Percentiles rank a stretch among this genome's conserved stretches.
Evolutionary conservation across 2,888 invertebrate genomes (phyloP).

Genomic region (Synergus itoensis): DNA sequence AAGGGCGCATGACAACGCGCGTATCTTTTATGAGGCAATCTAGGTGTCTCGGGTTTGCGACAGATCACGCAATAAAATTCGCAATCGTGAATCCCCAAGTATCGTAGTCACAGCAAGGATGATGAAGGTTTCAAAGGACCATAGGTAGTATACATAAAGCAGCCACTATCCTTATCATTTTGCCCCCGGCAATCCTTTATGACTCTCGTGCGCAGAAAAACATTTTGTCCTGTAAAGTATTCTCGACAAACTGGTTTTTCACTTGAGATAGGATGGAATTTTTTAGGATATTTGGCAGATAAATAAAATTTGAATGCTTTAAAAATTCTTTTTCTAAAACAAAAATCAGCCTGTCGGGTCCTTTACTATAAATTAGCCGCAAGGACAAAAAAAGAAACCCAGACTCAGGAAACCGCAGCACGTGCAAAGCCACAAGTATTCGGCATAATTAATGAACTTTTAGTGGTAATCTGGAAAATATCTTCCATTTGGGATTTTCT

Average conservation of each 20-base stretch:
- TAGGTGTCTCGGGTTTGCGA: constrained; percentile 58
- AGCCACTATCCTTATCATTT: constrained; percentile 5
- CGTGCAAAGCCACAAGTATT: constrained; percentile 53
- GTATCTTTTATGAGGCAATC: constrained; percentile 57
- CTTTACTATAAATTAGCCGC: neutral
- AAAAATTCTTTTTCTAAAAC: neutral
- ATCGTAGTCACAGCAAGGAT: constrained; percentile 17
- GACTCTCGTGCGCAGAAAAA: constrained; percentile 16
- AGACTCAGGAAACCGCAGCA: constrained; percentile 53
- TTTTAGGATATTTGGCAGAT: neutral
- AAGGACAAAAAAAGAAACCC: constrained; percentile 22
- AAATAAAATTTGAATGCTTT: neutral
- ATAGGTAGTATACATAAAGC: constrained; percentile 39
- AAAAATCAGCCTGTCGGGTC: neutral
- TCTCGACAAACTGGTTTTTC: constrained; percentile 8
- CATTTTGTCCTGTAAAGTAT: constrained; percentile 40
- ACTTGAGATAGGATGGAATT: neutral
- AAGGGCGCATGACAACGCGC: neutral
- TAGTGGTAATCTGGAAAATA: constrained; percentile 61
- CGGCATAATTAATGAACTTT: constrained; percentile 60
- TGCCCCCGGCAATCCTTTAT: constrained; percentile 25
- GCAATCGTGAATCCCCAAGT: constrained; percentile 15
- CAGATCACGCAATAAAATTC: constrained; percentile 62
- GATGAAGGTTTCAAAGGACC: constrained; percentile 39
- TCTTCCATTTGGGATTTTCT: constrained; percentile 54